Evolutionary conservation across 92 coral and sea anemone species (phyloP), one percentile per base, ranked within the genome.

Genomic region (Muricea muricata): DNA sequence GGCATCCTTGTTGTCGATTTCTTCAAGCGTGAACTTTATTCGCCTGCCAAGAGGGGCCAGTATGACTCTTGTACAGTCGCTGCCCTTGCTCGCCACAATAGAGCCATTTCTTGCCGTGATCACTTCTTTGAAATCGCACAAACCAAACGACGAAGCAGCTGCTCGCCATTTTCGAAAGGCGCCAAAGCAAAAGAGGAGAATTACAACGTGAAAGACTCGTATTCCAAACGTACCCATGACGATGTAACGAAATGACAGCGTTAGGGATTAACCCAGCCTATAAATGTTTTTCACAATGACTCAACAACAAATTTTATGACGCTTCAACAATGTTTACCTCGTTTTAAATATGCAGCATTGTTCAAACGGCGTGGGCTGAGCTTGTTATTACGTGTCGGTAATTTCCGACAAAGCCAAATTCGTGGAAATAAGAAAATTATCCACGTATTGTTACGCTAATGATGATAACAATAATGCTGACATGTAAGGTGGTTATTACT

Each of bases 31-130:
- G 10, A 70, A 23, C 39, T 26, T 37, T 6, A 70, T 39, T n/a
- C 76, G 76, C 76, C 76, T 35, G 13, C 76, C 76, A 17, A 5
- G 46, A 4, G 76, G 76, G 2, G 76, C 76, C 11, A 70, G 76
- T 9, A 70, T 42, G 21, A 42, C 21, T 54, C 31, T 37, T 42
- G 48, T 70, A 21, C 76, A 70, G 21, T 70, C 55, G 1, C 20
- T 25, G 33, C 76, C 76, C 21, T 37, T 20, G 31, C 76, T 70
- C 28, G 13, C 46, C 0, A 39, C 55, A 28, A 70, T 11, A 12
- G 48, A 70, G 26, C 76, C 76, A 34, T 70, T 70, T 33, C 30
- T 37, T 0, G 28, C 76, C 30, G 40, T 2, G 7, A 70, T 70
- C 28, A 42, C 76, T n/a, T 70, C 76, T 0, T 33, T 21, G 0